These are phyloP conservation scores for Charaxes varanes DNA, from an alignment of 1,140 invertebrate species.

Conservation along the genomic window DNA sequence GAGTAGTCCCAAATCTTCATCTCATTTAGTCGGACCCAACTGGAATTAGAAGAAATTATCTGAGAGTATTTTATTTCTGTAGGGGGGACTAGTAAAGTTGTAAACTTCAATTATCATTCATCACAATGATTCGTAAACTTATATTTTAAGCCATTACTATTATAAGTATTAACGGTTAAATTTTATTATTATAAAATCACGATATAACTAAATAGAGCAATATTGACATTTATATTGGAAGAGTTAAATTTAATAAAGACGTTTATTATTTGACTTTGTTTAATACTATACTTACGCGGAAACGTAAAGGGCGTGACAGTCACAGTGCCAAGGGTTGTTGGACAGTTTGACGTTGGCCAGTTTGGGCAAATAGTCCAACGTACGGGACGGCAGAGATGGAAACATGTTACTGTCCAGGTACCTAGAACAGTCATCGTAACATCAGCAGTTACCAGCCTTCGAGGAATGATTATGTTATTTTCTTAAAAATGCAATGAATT, in stretches of 20 bases:
- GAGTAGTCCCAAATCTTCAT: conserved; percentile 83
- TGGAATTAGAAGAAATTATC: conserved; percentile 47
- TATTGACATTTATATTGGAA: too few relatives aligned
- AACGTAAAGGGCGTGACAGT: conserved; percentile 86
- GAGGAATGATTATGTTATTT: neutral
- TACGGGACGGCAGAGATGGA: conserved; percentile 80
- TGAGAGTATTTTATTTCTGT: neutral
- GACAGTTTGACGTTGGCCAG: conserved; percentile 84
- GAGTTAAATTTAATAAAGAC: too few relatives aligned
- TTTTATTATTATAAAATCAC: too few relatives aligned
- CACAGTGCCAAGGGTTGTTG: conserved; percentile 91
- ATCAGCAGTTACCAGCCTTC: conserved; percentile 1
- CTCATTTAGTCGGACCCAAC: conserved; percentile 79
- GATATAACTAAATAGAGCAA: too few relatives aligned
- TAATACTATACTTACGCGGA: conserved; percentile 57
- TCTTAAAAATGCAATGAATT: neutral
- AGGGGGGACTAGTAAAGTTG: neutral
- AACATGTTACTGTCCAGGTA: conserved; percentile 88
- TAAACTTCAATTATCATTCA: too few relatives aligned
- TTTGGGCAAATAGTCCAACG: conserved; percentile 79
- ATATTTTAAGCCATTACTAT: too few relatives aligned
- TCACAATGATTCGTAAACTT: too few relatives aligned
- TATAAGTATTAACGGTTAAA: too few relatives aligned
- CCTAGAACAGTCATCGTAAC: conserved; percentile 65
- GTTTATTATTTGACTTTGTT: too few relatives aligned